A percentile compares a stretch with the other conserved stretches of the same genome.
phyloP scores from a whole-genome alignment of 2,888 invertebrate species.

The Cactoblastis cactorum region DNA sequence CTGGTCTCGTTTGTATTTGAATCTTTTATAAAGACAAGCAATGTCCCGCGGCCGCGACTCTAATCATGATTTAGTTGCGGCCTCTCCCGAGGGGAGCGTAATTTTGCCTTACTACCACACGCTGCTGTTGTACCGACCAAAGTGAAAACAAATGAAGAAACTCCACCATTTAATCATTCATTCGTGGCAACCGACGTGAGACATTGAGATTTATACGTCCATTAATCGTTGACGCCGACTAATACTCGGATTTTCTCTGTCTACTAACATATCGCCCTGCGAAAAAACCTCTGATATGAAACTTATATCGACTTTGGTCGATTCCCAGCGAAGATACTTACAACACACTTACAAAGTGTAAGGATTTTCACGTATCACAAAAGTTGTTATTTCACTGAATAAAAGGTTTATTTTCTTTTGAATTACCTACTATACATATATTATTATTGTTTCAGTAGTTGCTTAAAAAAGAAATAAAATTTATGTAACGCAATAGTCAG shows the following conservation, averaged over 20 bases:
- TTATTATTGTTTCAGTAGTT: too few relatives aligned
- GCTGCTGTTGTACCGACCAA: conserved; percentile 56
- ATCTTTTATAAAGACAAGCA: conserved; percentile 73
- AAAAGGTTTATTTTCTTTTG: too few relatives aligned
- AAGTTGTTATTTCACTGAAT: too few relatives aligned
- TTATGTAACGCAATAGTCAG: too few relatives aligned
- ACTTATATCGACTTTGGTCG: too few relatives aligned
- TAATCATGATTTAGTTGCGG: conserved; percentile 73
- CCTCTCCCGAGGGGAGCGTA: conserved; percentile 67
- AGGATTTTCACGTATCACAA: too few relatives aligned
- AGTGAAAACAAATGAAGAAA: conserved; percentile 75
- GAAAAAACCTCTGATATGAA: not conserved
- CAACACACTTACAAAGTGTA: too few relatives aligned
- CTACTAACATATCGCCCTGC: not conserved
- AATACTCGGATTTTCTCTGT: not conserved
- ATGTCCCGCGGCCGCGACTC: conserved; percentile 45
- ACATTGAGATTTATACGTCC: conserved; percentile 68
- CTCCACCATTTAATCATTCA: conserved; percentile 73
- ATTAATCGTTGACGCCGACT: conserved; percentile 42
- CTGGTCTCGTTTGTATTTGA: conserved; percentile 31
- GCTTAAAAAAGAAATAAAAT: too few relatives aligned
- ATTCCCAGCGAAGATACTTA: too few relatives aligned
- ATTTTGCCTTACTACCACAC: conserved; percentile 62
- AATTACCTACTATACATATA: too few relatives aligned
- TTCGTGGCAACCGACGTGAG: conserved; percentile 47